Evolutionary conservation across 2,113 vertebrate species (phyloP), one percentile per base, ranked within the genome.

Genomic region (Tachycineta bicolor): DNA sequence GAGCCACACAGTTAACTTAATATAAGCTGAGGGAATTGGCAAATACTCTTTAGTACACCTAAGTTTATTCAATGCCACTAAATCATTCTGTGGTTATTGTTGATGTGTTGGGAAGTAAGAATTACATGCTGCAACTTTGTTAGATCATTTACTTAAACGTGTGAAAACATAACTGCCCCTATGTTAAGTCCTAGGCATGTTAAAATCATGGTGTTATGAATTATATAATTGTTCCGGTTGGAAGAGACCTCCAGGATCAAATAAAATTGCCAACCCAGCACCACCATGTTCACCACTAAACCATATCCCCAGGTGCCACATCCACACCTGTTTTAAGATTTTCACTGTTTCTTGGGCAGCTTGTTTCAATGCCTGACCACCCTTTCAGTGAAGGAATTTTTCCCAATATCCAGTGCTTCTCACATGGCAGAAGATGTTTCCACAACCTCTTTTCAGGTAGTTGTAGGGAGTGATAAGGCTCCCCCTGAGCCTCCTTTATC

Each of bases 151-250:
- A 28, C 19, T n/a, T 87, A 33, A 64, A 60, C 50, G 34, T 11
- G 12, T 64, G 10, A 62, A 71, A 71, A 68, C n/a, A 9, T 43
- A 65, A 75, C 18, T 78, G 11, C 13, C 12, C 10, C 4, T 16
- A 0, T 39, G 16, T 24, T 53, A 25, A 63, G 24, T 50, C 16
- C 23, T 24, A 39, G 34, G 21, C 20, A 7, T 3, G 9, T 50
- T 58, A 18, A 73, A 88, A 73, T 6, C 2, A 1, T 19, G 10
- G 1, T 3, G 2, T 53, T 55, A 20, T 5, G 5, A n/a, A 29
- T 47, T 10, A 39, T 9, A 10, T 12, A 18, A 53, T 41, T 65
- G 6, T 64, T 39, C 13, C 41, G 29, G 9, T n/a, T 82, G 16
- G 46, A 60, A n/a, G 67, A 52, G 10, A n/a, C 4, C 18, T 65